A percentile compares a stretch with the other conserved stretches of the same genome.
Conservation (phyloP, 1,140 invertebrate species). For the Sitophilus oryzae region DNA sequence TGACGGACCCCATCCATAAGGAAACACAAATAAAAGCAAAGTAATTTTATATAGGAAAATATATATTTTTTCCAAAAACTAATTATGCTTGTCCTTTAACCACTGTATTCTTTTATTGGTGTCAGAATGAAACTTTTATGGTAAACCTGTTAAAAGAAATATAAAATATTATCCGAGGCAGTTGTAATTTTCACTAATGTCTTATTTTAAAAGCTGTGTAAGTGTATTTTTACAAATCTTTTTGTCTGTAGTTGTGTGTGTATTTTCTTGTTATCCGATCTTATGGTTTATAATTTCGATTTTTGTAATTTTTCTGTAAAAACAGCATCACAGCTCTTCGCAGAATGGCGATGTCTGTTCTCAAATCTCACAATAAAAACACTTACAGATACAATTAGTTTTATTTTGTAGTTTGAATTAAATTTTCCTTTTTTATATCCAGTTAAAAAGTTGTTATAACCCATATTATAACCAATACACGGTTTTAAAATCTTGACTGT, state of each 20-base stretch:
- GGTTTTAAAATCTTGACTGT: no score
- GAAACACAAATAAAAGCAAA: no score
- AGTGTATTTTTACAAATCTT: slow-evolving; percentile 42
- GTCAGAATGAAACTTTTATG: slow-evolving; percentile 43
- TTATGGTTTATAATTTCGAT: slow-evolving; percentile 31
- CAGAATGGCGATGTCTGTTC: slow-evolving; percentile 22
- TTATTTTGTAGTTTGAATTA: slow-evolving; percentile 2
- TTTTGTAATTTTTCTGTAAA: slow-evolving; percentile 37
- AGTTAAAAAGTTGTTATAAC: not conserved
- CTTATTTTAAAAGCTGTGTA: slow-evolving; percentile 34
- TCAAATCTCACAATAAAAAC: slow-evolving; percentile 40
- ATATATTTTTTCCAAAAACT: slow-evolving; percentile 12
- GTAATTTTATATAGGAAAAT: slow-evolving; percentile 21
- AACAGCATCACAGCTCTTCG: not conserved
- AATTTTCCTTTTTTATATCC: not conserved
- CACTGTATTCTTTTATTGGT: slow-evolving; percentile 37
- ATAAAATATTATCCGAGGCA: slow-evolving; percentile 33
- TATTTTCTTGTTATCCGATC: slow-evolving; percentile 37
- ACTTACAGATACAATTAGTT: slow-evolving; percentile 32
- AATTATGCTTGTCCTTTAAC: slow-evolving; percentile 9
- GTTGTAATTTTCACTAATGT: slow-evolving; percentile 36
- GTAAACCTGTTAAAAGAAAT: slow-evolving; percentile 35
- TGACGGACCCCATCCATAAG: no score
- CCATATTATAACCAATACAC: no score
- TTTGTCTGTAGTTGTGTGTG: slow-evolving; percentile 41